Evolutionary conservation across 1,140 invertebrate species (phyloP).

Genomic region (Drosophila sechellia): DNA sequence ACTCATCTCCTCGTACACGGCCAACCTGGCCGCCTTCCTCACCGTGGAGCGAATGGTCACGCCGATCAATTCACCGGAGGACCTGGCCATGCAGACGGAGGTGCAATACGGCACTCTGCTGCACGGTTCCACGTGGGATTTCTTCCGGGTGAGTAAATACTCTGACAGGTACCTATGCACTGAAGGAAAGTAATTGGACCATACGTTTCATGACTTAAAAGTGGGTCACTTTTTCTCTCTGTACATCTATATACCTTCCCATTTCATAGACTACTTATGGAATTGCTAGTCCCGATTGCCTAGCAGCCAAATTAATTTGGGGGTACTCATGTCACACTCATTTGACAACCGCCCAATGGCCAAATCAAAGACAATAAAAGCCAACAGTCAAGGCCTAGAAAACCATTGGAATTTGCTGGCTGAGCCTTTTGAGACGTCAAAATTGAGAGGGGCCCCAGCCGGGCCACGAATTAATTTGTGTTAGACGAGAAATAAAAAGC

Average conservation of each 20-base stretch:
- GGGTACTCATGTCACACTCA: constrained; percentile 40
- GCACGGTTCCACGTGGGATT: constrained; percentile 95
- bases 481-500: constrained; percentile 57
- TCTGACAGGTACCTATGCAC: neutral
- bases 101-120: constrained; percentile 96
- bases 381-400: constrained; percentile 37
- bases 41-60: constrained; percentile 97
- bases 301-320: constrained; percentile 48
- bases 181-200: neutral
- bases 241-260: neutral
- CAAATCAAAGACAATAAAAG: constrained; percentile 52
- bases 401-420: constrained; percentile 44
- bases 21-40: constrained; percentile 98
- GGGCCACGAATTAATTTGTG: constrained; percentile 56
- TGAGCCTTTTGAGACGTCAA: constrained; percentile 49
- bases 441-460: constrained; percentile 41
- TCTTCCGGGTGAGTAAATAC: constrained; percentile 91
- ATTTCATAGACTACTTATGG: neutral
- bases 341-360: constrained; percentile 41
- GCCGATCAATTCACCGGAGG: constrained; percentile 97
- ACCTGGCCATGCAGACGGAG: constrained; percentile 96
- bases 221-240: neutral
- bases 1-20: constrained; percentile 98
- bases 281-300: constrained; percentile 15
- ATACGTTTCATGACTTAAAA: neutral